phyloP scores from a whole-genome alignment of 2,888 invertebrate species.

The Caenorhabditis becei region DNA sequence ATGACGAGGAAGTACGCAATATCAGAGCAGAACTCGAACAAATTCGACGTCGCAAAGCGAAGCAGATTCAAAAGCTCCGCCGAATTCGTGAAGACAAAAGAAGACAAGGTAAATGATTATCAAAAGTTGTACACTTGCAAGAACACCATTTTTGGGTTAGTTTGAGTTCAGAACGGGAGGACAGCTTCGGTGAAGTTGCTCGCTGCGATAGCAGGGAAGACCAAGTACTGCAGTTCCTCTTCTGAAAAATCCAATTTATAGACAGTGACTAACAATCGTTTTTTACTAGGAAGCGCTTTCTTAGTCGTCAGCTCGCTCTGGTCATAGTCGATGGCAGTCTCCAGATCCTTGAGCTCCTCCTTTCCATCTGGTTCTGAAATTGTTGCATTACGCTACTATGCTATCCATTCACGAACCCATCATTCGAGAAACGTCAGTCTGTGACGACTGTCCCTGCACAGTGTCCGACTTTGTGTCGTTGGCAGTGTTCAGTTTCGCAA shows the following conservation, averaged over 20 bases:
- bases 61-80: slow-evolving; percentile 35
- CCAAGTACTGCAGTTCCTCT: slow-evolving; percentile 48
- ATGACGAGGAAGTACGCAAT: slow-evolving; percentile 32
- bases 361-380: neutral
- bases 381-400: too few species aligned
- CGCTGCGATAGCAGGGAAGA: slow-evolving; percentile 35
- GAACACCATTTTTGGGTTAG: neutral
- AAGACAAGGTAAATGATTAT: neutral
- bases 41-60: slow-evolving; percentile 20
- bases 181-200: slow-evolving; percentile 30
- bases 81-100: slow-evolving; percentile 5
- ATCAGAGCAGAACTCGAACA: slow-evolving; percentile 21
- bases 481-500: slow-evolving; percentile 17
- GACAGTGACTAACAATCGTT: neutral
- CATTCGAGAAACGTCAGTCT: slow-evolving; percentile 9
- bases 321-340: slow-evolving; percentile 57
- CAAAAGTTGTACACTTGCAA: neutral
- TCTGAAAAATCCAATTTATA: slow-evolving; percentile 17
- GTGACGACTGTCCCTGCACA: neutral
- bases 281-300: slow-evolving; percentile 44
- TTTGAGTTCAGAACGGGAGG: slow-evolving; percentile 35
- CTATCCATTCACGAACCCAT: neutral
- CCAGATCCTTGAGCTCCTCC: slow-evolving; percentile 31
- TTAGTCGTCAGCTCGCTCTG: slow-evolving; percentile 36
- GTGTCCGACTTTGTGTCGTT: slow-evolving; percentile 15